phyloP scores from a whole-genome alignment of 2,797 vertebrate genomes.

The Pelodytes ibericus region DNA sequence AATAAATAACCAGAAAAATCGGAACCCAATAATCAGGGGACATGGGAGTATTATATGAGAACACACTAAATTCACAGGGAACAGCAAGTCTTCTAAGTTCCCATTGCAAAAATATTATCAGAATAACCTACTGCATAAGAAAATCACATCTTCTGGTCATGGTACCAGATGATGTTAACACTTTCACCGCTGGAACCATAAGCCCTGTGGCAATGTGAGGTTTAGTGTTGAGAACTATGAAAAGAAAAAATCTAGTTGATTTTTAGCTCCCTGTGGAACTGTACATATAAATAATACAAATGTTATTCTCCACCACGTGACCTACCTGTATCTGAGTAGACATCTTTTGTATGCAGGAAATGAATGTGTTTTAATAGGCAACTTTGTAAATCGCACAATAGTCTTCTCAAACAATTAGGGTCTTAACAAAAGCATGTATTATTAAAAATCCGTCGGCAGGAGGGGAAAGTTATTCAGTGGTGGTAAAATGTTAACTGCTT shows the following conservation, averaged over 20 bases:
- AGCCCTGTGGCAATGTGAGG: no score
- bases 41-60: not conserved
- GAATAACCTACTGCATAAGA: no score
- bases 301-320: not conserved
- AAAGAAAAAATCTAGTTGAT: no score
- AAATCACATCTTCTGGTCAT: no score
- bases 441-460: conserved; percentile 26
- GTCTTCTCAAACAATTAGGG: conserved; percentile 2
- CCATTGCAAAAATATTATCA: no score
- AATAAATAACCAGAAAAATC: not conserved
- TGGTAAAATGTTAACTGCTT: conserved; percentile 43
- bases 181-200: no score
- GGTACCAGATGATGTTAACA: no score
- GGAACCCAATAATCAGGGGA: not conserved
- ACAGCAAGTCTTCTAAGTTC: not conserved
- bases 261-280: not conserved
- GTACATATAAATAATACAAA: not conserved
- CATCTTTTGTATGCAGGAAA: not conserved
- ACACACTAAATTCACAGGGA: not conserved
- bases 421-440: not conserved
- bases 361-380: not conserved
- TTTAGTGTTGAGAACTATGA: no score
- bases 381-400: not conserved
- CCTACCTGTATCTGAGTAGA: not conserved
- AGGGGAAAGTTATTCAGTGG: conserved; percentile 37